Percentiles rank a stretch among this genome's conserved stretches.
Conservation (phyloP, 2,888 invertebrate species). For the Rotaria socialis region DNA sequence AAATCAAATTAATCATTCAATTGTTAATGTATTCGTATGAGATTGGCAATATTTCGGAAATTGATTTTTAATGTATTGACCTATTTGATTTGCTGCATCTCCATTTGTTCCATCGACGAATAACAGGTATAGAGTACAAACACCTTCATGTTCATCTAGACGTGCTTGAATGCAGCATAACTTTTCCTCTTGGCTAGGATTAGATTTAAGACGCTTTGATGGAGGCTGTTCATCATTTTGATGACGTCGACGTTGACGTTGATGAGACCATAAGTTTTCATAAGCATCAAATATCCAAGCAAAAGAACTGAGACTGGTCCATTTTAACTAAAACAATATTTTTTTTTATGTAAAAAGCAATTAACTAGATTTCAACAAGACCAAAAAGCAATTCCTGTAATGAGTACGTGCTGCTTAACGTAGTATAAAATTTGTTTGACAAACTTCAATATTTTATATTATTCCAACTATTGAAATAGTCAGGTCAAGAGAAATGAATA, state of each 20-base stretch:
- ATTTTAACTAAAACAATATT: not conserved
- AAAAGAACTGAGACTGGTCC: not conserved
- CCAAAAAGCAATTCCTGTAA: not conserved
- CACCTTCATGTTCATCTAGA: not conserved
- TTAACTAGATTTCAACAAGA: no score
- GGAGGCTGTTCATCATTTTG: not conserved
- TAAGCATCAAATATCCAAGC: slow-evolving; percentile 34
- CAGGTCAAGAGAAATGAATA: not conserved
- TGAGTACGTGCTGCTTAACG: not conserved
- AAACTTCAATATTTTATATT: not conserved
- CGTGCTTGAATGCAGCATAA: not conserved
- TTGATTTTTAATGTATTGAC: slow-evolving; percentile 31
- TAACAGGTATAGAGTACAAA: not conserved
- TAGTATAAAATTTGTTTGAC: not conserved
- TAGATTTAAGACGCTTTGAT: not conserved
- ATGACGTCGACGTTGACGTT: slow-evolving; percentile 22
- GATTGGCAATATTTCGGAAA: not conserved
- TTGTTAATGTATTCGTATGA: not conserved
- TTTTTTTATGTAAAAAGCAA: no score
- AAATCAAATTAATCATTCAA: not conserved
- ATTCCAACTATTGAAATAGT: not conserved
- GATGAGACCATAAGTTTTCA: slow-evolving; percentile 27
- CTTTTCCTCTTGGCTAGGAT: not conserved
- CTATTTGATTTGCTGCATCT: slow-evolving; percentile 20
- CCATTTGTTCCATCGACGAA: slow-evolving; percentile 24